Evolutionary conservation across 2,113 vertebrate species (phyloP), one percentile per base, ranked within the genome.

Genomic region (Rutilus rutilus): DNA sequence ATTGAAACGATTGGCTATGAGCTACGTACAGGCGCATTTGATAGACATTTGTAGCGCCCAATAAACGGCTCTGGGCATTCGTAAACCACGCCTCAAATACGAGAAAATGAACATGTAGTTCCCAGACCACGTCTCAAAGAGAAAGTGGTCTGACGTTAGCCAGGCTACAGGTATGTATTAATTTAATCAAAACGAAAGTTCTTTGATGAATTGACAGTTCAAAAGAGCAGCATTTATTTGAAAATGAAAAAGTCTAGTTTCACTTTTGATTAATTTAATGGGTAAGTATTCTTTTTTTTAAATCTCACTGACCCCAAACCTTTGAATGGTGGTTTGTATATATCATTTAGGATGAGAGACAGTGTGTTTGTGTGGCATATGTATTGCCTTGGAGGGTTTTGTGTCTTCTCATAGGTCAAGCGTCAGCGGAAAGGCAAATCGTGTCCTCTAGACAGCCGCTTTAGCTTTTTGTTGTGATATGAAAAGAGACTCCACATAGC

Each of bases 351-450:
- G 45, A 76, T 52, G 42, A 5, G 6, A 52, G n/a, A 27, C 5
- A 0, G 12, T 65, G 36, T 33, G 67, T 67, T 62, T 87, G 73
- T 59, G 71, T 62, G 73, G 39, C 80, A 25, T 78, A 30, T 85
- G 30, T 36, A 75, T 83, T 67, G 57, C 77, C 69, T 79, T 71
- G 6, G 21, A 79, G 81, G 25, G 33, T 33, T 50, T 9, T 33
- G 62, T 73, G 82, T 73, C 88, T 77, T 87, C 84, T 60, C 78
- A 60, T 78, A 89, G 92, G 92, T 93, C 92, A 92, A 92, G 86
- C 82, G 71, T 36, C 65, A 86, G 85, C 86, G 92, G 92, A 93
- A 92, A 47, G 81, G 76, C 23, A 79, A 87, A 84, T 79, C 64
- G 14, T 86, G 90, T 92, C 89, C 17, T 3, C 76, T 67, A 42